Evolutionary conservation across 2,113 vertebrate genomes (phyloP).

Genomic region (Ciconia stormi): DNA sequence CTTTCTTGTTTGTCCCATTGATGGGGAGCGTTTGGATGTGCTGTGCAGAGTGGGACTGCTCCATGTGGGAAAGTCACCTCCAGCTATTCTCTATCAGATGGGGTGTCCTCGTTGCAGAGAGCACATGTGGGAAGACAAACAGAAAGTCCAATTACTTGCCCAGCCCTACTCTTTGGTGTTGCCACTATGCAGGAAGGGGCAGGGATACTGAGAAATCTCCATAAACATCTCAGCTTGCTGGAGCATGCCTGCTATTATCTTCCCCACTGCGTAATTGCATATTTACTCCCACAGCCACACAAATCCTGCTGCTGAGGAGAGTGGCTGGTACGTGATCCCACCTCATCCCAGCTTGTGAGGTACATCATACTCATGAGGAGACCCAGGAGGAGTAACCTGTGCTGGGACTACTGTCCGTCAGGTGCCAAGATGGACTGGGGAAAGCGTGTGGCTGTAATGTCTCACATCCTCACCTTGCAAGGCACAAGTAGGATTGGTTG

Average conservation of each 20-base stretch:
- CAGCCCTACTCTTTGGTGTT: background rate
- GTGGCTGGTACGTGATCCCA: background rate
- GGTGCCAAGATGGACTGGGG: background rate
- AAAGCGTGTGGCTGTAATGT: background rate
- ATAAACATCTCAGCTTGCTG: conserved; percentile 7
- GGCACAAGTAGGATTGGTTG: background rate
- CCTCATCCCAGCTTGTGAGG: background rate
- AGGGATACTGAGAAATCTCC: background rate
- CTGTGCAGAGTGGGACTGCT: background rate
- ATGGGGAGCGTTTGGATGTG: background rate
- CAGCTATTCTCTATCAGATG: conserved; percentile 24
- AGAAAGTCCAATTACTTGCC: conserved; percentile 15
- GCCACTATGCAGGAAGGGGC: background rate
- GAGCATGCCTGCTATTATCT: conserved; percentile 17
- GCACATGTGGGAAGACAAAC: conserved; percentile 17
- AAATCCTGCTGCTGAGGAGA: background rate
- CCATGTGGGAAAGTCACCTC: background rate
- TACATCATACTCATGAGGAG: background rate
- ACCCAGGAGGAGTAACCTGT: background rate
- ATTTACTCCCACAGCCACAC: background rate
- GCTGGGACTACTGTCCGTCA: background rate
- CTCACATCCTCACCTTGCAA: background rate
- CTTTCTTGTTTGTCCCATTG: background rate
- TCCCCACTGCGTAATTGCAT: background rate
- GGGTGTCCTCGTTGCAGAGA: background rate